These are phyloP conservation scores for Ameiurus melas DNA, from an alignment of 2,113 vertebrate genomes.

Conservation along the genomic window DNA sequence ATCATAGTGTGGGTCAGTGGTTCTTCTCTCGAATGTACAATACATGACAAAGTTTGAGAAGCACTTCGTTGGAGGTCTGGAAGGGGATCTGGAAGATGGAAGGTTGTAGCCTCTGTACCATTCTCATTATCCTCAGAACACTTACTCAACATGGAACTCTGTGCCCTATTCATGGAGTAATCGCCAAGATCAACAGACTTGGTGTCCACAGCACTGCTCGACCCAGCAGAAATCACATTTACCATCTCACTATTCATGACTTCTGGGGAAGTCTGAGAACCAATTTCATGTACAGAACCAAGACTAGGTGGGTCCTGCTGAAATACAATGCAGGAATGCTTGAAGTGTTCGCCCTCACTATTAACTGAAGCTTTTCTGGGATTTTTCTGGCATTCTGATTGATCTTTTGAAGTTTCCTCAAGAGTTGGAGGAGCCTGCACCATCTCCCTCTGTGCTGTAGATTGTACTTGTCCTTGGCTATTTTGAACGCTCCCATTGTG, in stretches of 20 bases:
- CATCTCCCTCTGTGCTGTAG: not conserved
- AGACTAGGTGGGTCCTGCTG: not conserved
- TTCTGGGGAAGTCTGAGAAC: not conserved
- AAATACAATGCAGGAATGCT: not conserved
- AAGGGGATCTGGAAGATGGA: not conserved
- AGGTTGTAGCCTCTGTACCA: not conserved
- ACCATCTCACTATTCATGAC: not conserved
- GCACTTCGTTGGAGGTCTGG: not conserved
- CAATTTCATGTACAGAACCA: not conserved
- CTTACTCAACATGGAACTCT: not conserved
- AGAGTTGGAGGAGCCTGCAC: not conserved
- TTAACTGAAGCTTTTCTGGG: not conserved
- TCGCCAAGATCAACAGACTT: not conserved
- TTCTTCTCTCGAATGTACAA: not conserved
- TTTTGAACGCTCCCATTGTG: not conserved
- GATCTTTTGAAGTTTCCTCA: not conserved
- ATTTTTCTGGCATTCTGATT: not conserved
- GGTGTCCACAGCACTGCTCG: not conserved
- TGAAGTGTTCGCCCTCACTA: not conserved
- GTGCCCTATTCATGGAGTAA: not conserved
- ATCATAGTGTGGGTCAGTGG: not conserved
- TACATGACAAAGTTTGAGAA: not conserved
- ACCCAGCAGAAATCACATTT: not conserved
- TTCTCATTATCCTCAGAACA: not conserved
- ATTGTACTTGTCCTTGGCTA: not conserved